Evolutionary conservation across 2,888 invertebrate genomes (phyloP).

Genomic region (Norana najaformis): DNA sequence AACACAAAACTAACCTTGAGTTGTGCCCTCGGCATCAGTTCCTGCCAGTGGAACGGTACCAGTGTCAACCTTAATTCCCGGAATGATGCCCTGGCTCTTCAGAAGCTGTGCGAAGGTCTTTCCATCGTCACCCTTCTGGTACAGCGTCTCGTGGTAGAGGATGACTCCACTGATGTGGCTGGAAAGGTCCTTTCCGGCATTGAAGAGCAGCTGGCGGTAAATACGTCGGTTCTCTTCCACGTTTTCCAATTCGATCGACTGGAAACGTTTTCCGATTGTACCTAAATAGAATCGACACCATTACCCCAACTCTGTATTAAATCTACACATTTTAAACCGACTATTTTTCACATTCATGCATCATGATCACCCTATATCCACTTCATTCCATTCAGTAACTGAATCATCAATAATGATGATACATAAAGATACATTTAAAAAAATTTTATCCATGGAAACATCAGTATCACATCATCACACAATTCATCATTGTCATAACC

Average conservation of each 20-base stretch:
- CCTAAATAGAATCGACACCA: slow-evolving; percentile 58
- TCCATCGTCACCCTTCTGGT: slow-evolving; percentile 85
- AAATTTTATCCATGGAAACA: too few relatives aligned
- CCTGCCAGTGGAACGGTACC: slow-evolving; percentile 93
- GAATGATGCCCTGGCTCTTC: slow-evolving; percentile 57
- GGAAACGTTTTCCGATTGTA: slow-evolving; percentile 85
- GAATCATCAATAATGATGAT: neutral
- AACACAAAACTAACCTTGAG: slow-evolving; percentile 77
- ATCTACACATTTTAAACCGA: neutral
- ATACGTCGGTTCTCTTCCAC: slow-evolving; percentile 86
- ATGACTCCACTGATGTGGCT: slow-evolving; percentile 91
- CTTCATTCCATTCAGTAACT: too few relatives aligned
- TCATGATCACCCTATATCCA: too few relatives aligned
- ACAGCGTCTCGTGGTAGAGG: slow-evolving; percentile 95
- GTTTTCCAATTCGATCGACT: slow-evolving; percentile 88
- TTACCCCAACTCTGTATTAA: neutral
- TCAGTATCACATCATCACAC: neutral
- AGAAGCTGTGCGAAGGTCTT: slow-evolving; percentile 56
- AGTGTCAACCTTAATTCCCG: slow-evolving; percentile 77
- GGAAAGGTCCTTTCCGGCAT: slow-evolving; percentile 68
- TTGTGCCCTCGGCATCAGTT: slow-evolving; percentile 91
- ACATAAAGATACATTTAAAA: too few relatives aligned
- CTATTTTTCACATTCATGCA: neutral
- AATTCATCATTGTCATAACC: neutral
- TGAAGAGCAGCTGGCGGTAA: slow-evolving; percentile 87